A percentile compares a stretch with the other conserved stretches of the same genome.
Conservation (phyloP, 2,888 invertebrate genomes). For the Agrochola lota region DNA sequence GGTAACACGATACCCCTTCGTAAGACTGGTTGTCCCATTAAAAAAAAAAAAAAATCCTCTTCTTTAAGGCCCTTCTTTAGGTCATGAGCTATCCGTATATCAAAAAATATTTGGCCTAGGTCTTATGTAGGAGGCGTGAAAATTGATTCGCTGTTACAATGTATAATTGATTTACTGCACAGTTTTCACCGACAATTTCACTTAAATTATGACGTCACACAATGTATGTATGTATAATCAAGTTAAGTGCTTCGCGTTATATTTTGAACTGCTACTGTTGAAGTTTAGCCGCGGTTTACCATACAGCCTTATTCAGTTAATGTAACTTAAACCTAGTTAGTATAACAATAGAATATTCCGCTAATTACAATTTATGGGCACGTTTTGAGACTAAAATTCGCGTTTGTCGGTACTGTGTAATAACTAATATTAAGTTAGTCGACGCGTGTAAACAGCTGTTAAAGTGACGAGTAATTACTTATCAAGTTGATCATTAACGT, state of each 20-base stretch:
- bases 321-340: slow-evolving; percentile 35
- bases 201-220: background rate
- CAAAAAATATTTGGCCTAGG: too few relatives aligned
- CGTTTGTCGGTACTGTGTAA: slow-evolving; percentile 5
- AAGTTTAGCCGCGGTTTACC: slow-evolving; percentile 35
- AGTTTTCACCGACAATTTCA: background rate
- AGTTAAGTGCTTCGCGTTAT: slow-evolving; percentile 23
- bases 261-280: slow-evolving; percentile 17
- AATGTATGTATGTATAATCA: slow-evolving; percentile 13
- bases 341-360: slow-evolving; percentile 34
- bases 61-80: too few relatives aligned
- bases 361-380: slow-evolving; percentile 22
- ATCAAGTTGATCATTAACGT: background rate
- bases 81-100: too few relatives aligned
- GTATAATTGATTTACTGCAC: too few relatives aligned
- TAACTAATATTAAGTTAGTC: background rate
- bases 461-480: slow-evolving; percentile 12
- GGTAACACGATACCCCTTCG: too few relatives aligned
- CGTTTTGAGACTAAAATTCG: slow-evolving; percentile 20
- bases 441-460: slow-evolving; percentile 9
- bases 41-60: too few relatives aligned
- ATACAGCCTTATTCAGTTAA: slow-evolving; percentile 28
- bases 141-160: too few relatives aligned
- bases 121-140: too few relatives aligned
- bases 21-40: too few relatives aligned